These are phyloP conservation scores for Seladonia tumulorum DNA, from an alignment of 2,888 invertebrate species.

Conservation along the genomic window DNA sequence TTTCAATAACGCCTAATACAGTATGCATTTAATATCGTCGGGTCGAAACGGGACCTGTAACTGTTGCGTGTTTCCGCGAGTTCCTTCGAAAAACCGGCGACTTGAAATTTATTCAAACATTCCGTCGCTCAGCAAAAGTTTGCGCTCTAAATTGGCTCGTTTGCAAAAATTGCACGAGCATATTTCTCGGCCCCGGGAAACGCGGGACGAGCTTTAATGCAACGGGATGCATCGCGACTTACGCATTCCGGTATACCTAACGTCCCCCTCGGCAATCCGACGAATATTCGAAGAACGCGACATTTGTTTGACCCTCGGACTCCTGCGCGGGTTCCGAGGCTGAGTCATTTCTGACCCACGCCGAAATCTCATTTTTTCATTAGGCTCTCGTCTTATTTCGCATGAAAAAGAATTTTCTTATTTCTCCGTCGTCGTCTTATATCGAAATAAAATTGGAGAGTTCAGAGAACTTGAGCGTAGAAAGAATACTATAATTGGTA, in stretches of 20 bases:
- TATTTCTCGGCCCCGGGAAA: background rate
- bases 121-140: background rate
- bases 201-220: background rate
- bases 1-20: constrained; percentile 40
- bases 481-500: background rate
- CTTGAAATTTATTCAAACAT: constrained; percentile 21
- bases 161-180: constrained; percentile 1
- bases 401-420: no score
- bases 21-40: constrained; percentile 47
- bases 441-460: no score
- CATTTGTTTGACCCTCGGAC: background rate
- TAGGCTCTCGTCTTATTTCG: no score
- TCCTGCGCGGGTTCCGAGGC: no score
- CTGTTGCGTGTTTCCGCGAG: constrained; percentile 37
- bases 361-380: no score
- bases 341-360: no score
- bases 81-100: constrained; percentile 13
- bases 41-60: constrained; percentile 20
- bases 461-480: background rate
- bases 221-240: background rate
- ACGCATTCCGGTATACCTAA: background rate
- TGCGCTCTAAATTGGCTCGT: background rate
- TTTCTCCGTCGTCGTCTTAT: no score
- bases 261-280: background rate
- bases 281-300: background rate